Conservation (phyloP, 2,113 vertebrate species). For the Hoplias malabaricus region DNA sequence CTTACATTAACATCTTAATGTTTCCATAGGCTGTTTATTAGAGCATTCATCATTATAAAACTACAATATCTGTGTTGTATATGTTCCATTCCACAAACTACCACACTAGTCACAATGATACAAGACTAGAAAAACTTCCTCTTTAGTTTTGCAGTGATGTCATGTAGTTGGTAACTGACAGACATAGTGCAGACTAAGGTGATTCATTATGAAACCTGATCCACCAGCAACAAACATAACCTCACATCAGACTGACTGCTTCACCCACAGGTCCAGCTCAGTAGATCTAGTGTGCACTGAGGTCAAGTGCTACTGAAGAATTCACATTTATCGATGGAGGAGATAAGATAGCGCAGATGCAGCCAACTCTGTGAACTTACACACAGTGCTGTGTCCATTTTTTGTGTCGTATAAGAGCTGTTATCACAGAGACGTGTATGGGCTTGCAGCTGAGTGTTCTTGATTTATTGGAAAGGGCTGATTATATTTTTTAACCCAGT, state of each 20-base stretch:
- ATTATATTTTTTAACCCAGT: too few relatives aligned
- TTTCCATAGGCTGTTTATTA: too few relatives aligned
- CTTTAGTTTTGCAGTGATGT: too few relatives aligned
- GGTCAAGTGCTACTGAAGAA: slow-evolving; percentile 19
- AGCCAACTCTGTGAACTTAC: not conserved
- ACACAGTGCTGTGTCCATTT: not conserved
- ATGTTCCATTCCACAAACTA: too few relatives aligned
- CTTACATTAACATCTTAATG: too few relatives aligned
- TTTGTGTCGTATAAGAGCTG: not conserved
- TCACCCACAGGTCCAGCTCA: not conserved
- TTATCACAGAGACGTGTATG: not conserved
- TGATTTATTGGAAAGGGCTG: not conserved
- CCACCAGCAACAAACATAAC: not conserved
- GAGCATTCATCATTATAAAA: too few relatives aligned
- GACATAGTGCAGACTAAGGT: too few relatives aligned
- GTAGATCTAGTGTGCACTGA: not conserved
- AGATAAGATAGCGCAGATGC: slow-evolving; percentile 14
- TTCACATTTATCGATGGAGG: not conserved
- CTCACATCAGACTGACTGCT: not conserved
- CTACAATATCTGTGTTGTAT: too few relatives aligned
- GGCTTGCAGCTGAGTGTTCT: not conserved
- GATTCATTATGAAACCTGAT: not conserved
- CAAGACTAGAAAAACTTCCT: too few relatives aligned
- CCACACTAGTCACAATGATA: too few relatives aligned
- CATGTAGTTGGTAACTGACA: too few relatives aligned